phyloP scores from a whole-genome alignment of 2,113 vertebrate genomes.

The Tachysurus vachellii region DNA sequence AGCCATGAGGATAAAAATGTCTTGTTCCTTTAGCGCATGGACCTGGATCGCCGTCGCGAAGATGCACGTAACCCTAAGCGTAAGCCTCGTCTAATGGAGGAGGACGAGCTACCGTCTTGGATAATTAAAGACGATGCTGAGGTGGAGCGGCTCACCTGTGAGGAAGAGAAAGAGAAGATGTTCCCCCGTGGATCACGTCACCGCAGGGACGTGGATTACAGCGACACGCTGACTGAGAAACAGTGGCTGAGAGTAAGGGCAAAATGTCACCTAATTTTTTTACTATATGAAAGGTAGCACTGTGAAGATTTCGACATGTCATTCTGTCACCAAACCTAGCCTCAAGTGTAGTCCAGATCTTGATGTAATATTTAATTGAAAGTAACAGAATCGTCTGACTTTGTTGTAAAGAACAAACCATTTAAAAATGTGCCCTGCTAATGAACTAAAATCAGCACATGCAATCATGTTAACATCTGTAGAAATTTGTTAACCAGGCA shows the following conservation, averaged over 20 bases:
- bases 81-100: slow-evolving; percentile 94
- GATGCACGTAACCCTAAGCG: slow-evolving; percentile 94
- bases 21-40: slow-evolving; percentile 82
- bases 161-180: slow-evolving; percentile 97
- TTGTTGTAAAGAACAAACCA: too few species aligned
- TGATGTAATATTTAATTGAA: not conserved
- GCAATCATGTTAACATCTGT: not conserved
- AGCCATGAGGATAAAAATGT: not conserved
- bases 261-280: not conserved
- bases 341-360: not conserved
- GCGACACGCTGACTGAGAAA: slow-evolving; percentile 94
- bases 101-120: slow-evolving; percentile 95
- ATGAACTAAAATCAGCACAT: not conserved
- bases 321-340: not conserved
- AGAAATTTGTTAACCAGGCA: not conserved
- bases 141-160: slow-evolving; percentile 93
- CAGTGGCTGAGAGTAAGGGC: slow-evolving; percentile 89
- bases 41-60: slow-evolving; percentile 91
- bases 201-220: slow-evolving; percentile 95
- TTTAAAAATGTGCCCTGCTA: not conserved
- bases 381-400: not conserved
- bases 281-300: not conserved
- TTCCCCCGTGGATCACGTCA: slow-evolving; percentile 93
- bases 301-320: not conserved
- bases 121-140: slow-evolving; percentile 98